Evolutionary conservation across 2,888 invertebrate genomes (phyloP).

Genomic region (Chrysodeixis includens): DNA sequence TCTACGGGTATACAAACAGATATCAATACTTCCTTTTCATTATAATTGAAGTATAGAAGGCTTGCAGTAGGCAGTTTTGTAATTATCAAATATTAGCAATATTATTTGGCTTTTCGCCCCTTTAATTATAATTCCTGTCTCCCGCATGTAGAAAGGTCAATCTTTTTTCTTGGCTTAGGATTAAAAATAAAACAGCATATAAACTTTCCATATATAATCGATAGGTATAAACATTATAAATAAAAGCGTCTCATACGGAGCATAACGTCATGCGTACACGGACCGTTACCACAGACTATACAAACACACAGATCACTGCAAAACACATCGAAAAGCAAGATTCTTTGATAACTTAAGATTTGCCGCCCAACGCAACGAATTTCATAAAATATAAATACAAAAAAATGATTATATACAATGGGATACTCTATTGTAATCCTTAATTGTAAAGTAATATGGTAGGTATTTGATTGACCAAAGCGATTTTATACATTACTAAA

Average conservation of each 20-base stretch:
- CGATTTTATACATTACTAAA: background rate
- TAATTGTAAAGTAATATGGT: background rate
- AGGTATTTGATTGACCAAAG: background rate
- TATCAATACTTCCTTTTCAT: too few species aligned
- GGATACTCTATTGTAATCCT: background rate
- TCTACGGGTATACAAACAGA: too few species aligned
- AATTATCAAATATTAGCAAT: too few species aligned
- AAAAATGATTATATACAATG: conserved; percentile 3
- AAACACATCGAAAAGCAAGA: background rate
- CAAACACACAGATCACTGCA: background rate
- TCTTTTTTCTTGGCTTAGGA: too few species aligned
- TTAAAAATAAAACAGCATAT: conserved; percentile 56
- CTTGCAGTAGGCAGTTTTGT: too few species aligned
- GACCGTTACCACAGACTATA: conserved; percentile 37
- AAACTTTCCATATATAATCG: conserved; percentile 78
- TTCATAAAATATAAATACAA: background rate
- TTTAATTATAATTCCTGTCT: background rate
- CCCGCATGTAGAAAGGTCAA: too few species aligned
- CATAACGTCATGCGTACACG: conserved; percentile 28
- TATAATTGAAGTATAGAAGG: too few species aligned
- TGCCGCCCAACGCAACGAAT: background rate
- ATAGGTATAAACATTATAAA: conserved; percentile 74
- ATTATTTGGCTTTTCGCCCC: too few species aligned
- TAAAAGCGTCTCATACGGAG: conserved; percentile 70
- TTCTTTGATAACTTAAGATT: background rate